Evolutionary conservation across 2,797 vertebrate genomes (phyloP), one percentile per base, ranked within the genome.

Genomic region (Clarias pachynema): DNA sequence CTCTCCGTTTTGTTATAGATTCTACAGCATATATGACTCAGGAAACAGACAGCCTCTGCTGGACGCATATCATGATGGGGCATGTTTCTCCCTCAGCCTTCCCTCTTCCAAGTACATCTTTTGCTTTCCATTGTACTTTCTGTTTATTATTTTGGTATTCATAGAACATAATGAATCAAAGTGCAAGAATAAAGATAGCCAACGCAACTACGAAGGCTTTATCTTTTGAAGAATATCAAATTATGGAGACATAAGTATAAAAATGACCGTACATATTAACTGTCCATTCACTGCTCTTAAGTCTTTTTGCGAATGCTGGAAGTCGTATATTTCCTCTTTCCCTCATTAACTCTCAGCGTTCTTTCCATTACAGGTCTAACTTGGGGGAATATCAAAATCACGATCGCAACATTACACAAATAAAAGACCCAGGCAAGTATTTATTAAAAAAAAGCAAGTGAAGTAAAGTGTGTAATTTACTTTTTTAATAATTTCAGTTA

Each of bases 61-160:
- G 34, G 95, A 97, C 0, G 96, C 97, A 31, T 98, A 99, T 89
- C 97, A 98, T 20, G 96, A 98, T 29, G 95, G 94, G 0, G 97
- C 97, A 3, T 96, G 95, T 40, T 97, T 97, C 79, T 98, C 97
- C 0, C 92, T 98, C 78, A 96, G 95, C 84, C 96, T 96, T 65
- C 96, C 97, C 0, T 94, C 91, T 5, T 92, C 94, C 22, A 96
- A 97, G 97, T 97, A 26, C 29, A 49, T 29, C 15, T 4, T 82
- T 74, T 44, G 14, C 9, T 66, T 31, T 14, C 60, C 37, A 53
- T 26, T 26, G 15, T 86, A 8, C 2, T n/a, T 26, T 40, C 10
- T 24, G 14, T 16, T n/a, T 20, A 12, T 34, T 24, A 7, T 78
- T 78, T 60, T 9, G 24, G 29, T 60, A 60, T 78, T 60, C 31